Evolutionary conservation across 2,113 vertebrate genomes (phyloP).

Genomic region (Catharus minimus): DNA sequence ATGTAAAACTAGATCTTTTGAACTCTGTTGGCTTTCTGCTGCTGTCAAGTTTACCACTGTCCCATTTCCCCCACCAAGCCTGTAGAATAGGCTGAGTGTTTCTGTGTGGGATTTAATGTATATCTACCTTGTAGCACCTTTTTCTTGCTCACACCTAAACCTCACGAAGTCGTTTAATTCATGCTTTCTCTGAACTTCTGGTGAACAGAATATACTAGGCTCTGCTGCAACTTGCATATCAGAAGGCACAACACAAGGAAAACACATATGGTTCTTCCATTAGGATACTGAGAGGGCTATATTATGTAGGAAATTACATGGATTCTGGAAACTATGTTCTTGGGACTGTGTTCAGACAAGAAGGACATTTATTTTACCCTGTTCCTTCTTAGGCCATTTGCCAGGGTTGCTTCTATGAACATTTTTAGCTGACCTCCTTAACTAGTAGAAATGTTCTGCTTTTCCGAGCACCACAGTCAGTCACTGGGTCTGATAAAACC

Average conservation of each 20-base stretch:
- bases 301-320: accelerated
- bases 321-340: neutral
- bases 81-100: neutral
- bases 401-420: neutral
- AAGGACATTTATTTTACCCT: neutral
- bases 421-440: neutral
- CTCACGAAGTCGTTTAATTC: neutral
- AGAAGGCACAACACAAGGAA: neutral
- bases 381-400: neutral
- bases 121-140: neutral
- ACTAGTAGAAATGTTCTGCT: neutral
- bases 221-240: neutral
- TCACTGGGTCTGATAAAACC: neutral
- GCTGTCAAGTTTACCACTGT: neutral
- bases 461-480: neutral
- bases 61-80: accelerated
- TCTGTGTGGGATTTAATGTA: neutral
- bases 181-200: neutral
- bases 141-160: neutral
- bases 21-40: neutral
- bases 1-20: neutral
- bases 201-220: neutral
- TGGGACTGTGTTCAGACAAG: neutral
- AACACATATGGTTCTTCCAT: neutral
- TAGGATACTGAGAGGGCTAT: neutral